Base-by-base conservation (phyloP, 2,113 vertebrate species). In the Mustelus asterias region DNA sequence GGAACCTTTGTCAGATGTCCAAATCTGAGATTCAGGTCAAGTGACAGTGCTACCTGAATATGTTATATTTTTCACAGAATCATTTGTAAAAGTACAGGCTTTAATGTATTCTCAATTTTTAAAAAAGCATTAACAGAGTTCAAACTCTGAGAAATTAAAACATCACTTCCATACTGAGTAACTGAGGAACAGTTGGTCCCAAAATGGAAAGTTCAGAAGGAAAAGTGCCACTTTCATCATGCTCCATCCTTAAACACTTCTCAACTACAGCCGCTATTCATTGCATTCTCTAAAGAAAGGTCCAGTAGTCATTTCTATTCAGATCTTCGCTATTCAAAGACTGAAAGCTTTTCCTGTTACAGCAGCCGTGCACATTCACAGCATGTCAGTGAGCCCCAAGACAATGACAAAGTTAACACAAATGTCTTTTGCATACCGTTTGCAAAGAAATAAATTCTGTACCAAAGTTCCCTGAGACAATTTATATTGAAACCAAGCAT, bases 391-490 rank as follows among this genome's bases (percentile, higher is more conserved):
- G 33, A 65, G 63, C n/a, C 63, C 89, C 33, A 65, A 93, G 89
- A 93, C 89, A 93, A 65, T 20, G 29, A 93, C 33, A 33, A 93
- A 65, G n/a, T 93, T 93, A 65, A 63, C 14, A 65, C 89, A 93
- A 37, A 93, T 93, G 89, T 93, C 33, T 93, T 65, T 93, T 65
- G 60, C 14, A 37, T 92, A 65, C 54, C 2, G 33, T 92, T 92
- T 65, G 63, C 1, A 20, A 92, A 92, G 89, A 92, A 63, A 63
- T 22, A 65, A 67, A 93, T 65, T 65, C n/a, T 65, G 26, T 63
- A n/a, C 14, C 18, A 37, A 63, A n/a, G 29, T 60, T 37, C 18
- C n/a, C 33, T 65, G 60, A 92, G 26, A 92, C 4, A 16, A 26
- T 89, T 54, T 58, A 22, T 88, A 88, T 26, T 88, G 85, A 92